These are phyloP conservation scores for Zaprionus obscuricornis DNA, from an alignment of 2,888 invertebrate species.

Conservation along the genomic window DNA sequence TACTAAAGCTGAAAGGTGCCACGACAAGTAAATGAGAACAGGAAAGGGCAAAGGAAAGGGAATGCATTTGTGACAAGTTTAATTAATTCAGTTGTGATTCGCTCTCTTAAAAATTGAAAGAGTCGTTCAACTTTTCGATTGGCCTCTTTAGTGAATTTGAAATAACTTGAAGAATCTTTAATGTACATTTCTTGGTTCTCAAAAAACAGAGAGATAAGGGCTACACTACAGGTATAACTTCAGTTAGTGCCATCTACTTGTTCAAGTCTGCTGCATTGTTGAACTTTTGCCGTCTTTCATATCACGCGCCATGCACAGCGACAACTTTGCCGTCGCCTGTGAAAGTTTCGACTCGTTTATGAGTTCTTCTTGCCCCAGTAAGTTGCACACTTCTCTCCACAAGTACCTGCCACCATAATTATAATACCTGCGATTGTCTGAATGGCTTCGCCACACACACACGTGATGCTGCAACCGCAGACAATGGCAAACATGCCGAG, in stretches of 20 bases:
- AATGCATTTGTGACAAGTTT: constrained; percentile 49
- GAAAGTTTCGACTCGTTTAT: constrained; percentile 53
- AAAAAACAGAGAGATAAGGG: constrained; percentile 45
- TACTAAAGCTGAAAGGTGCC: background rate
- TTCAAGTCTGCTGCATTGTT: constrained; percentile 22
- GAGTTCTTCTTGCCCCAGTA: constrained; percentile 15
- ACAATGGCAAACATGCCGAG: constrained; percentile 5
- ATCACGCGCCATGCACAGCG: constrained; percentile 59
- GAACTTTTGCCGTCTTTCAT: constrained; percentile 73
- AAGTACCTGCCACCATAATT: constrained; percentile 49
- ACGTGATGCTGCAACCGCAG: constrained; percentile 66
- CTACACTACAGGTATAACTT: constrained; percentile 5
- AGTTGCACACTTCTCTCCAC: background rate
- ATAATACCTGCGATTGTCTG: constrained; percentile 72
- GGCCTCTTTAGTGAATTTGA: constrained; percentile 27
- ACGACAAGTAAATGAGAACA: background rate
- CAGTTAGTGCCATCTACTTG: constrained; percentile 11
- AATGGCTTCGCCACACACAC: constrained; percentile 58
- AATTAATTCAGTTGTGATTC: constrained; percentile 59
- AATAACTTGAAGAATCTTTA: constrained; percentile 27
- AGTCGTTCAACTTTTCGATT: constrained; percentile 29
- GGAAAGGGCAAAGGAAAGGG: constrained; percentile 1
- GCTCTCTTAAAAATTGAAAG: background rate
- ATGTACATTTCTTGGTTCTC: constrained; percentile 11
- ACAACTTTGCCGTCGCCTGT: constrained; percentile 58